These are phyloP conservation scores for Phasianus colchicus DNA, from an alignment of 2,113 vertebrate genomes.

Conservation along the genomic window DNA sequence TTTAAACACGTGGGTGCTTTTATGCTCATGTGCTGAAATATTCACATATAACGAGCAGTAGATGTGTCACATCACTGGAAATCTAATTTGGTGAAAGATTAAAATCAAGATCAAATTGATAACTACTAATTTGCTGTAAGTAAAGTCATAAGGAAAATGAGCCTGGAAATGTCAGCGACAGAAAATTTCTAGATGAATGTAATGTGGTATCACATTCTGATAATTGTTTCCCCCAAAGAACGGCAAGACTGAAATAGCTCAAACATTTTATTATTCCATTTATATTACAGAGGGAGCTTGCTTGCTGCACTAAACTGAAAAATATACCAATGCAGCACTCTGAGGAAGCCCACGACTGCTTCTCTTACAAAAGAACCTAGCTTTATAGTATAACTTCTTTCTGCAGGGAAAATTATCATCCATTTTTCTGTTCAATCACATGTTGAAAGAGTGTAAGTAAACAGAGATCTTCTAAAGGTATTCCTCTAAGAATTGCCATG, in stretches of 20 bases:
- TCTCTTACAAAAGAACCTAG: neutral
- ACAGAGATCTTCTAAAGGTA: slow-evolving; percentile 45
- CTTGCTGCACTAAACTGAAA: slow-evolving; percentile 32
- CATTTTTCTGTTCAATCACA: slow-evolving; percentile 24
- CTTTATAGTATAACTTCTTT: slow-evolving; percentile 16
- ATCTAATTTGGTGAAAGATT: slow-evolving; percentile 54
- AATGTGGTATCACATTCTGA: slow-evolving; percentile 40
- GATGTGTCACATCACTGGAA: slow-evolving; percentile 40
- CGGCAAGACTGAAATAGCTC: slow-evolving; percentile 60
- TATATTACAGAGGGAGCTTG: slow-evolving; percentile 20
- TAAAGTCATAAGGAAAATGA: slow-evolving; percentile 48
- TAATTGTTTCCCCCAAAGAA: slow-evolving; percentile 66
- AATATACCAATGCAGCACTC: neutral
- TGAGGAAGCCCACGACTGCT: neutral
- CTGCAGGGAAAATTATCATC: slow-evolving; percentile 13
- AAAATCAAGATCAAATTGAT: slow-evolving; percentile 62
- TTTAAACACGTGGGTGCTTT: slow-evolving; percentile 37
- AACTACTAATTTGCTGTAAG: slow-evolving; percentile 61
- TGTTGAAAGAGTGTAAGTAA: slow-evolving; percentile 36
- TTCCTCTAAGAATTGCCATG: slow-evolving; percentile 17
- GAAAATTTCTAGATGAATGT: slow-evolving; percentile 44
- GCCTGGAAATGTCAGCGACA: slow-evolving; percentile 53
- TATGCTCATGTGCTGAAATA: slow-evolving; percentile 7
- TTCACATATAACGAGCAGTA: slow-evolving; percentile 18
- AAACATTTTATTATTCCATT: slow-evolving; percentile 63